These are phyloP conservation scores for Megamerina dolium DNA, from an alignment of 2,888 invertebrate species.

Conservation along the genomic window DNA sequence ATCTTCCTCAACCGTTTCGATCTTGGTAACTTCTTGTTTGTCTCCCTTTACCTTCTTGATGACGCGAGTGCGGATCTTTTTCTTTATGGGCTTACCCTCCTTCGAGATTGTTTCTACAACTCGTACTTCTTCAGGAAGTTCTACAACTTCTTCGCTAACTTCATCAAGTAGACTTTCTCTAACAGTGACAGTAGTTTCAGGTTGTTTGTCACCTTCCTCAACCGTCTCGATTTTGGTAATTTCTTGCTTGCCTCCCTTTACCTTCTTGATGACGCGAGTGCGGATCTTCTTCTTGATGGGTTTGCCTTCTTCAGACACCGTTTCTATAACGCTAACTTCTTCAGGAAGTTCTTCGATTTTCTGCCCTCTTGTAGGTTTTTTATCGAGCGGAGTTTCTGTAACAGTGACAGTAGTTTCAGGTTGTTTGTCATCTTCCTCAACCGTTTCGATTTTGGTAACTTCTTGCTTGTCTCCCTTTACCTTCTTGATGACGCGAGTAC, in stretches of 20 bases:
- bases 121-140: slow-evolving; percentile 16
- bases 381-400: slow-evolving; percentile 22
- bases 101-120: slow-evolving; percentile 14
- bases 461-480: slow-evolving; percentile 43
- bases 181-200: slow-evolving; percentile 36
- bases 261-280: slow-evolving; percentile 42
- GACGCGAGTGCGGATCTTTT: slow-evolving; percentile 13
- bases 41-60: slow-evolving; percentile 17
- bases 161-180: slow-evolving; percentile 25
- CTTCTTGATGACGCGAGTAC: slow-evolving; percentile 43
- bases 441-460: slow-evolving; percentile 44
- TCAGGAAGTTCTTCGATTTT: slow-evolving; percentile 21
- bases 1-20: slow-evolving; percentile 44
- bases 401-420: slow-evolving; percentile 38
- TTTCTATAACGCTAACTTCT: slow-evolving; percentile 35
- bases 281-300: slow-evolving; percentile 34
- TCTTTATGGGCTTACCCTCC: slow-evolving; percentile 17
- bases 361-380: slow-evolving; percentile 18
- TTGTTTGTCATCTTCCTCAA: slow-evolving; percentile 32
- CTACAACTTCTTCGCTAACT: slow-evolving; percentile 16
- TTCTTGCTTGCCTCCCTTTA: slow-evolving; percentile 34
- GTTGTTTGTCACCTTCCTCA: slow-evolving; percentile 42
- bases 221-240: slow-evolving; percentile 45
- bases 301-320: slow-evolving; percentile 25
- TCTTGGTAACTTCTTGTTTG: slow-evolving; percentile 19